Evolutionary conservation across 2,113 vertebrate genomes (phyloP), one percentile per base, ranked within the genome.

Genomic region (Corapipo altera): DNA sequence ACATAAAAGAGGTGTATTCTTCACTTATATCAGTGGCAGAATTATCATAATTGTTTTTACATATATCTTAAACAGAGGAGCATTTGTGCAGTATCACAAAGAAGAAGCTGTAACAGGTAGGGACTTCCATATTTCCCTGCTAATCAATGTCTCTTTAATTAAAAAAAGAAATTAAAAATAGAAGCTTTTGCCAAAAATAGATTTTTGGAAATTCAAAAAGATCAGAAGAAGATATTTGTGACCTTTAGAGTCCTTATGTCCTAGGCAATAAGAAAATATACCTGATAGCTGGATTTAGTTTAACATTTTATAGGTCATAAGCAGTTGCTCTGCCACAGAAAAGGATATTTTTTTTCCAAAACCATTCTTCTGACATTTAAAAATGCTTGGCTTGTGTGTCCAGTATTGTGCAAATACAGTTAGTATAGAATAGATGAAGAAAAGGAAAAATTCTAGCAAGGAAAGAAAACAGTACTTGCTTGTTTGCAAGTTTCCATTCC

Each of bases 221-320:
- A 88, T 58, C 46, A 89, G 48, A 73, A 69, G 49, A 84, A 33
- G 27, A 37, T 27, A 30, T 71, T 74, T 83, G 32, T 70, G 88
- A 93, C 74, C 58, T 70, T 35, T 39, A 88, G 52, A 66, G 64
- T 70, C 49, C 44, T 92, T 88, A 79, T 61, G 73, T 94, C 77
- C 58, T 46, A 81, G 27, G 46, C 32, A 64, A 52, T 59, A 67
- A 90, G 49, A 74, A 88, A 96, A 88, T 41, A 39, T 7, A 62
- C 30, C 65, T 62, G 82, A 91, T 74, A 64, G 33, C 30, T 90
- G 15, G 55, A 66, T 94, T 91, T 74, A 80, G 27, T 76, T 91
- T 80, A 91, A 80, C 23, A 74, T 95, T 88, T 93, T 57, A 41
- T 58, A 94, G 85, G 74, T 76, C 87, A 89, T n/a, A 73, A 73